Base-by-base conservation (phyloP, 2,888 invertebrate species). In the Clistopyga incitator region DNA sequence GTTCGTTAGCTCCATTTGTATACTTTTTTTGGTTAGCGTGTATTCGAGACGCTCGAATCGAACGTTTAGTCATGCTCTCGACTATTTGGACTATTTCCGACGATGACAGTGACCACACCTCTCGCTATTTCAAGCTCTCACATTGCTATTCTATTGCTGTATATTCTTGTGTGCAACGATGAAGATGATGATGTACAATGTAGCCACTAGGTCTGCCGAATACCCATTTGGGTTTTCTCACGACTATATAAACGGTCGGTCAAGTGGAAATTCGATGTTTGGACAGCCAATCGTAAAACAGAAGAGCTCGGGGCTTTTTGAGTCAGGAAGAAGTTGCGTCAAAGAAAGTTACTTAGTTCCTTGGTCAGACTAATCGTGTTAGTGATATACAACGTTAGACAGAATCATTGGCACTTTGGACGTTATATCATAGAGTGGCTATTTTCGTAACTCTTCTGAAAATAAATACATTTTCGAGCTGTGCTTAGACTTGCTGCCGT, bases 101-200 rank as follows among this genome's bases (percentile, higher is more conserved):
- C 50, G 79, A 56, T 79, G 79, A 82, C 71, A 59, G 71, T 45
- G 64, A 50, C 82, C 82, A 82, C 79, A 79, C 75, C 75, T 78
- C 70, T 59, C 71, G 78, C 82, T 82, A 82, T 82, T 82, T 82
- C 79, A 76, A 76, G 71, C 82, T 76, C 82, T 38, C 77, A 38
- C 38, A 20, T 42, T 34, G 42, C 64, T 38, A 64, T 38, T 34
- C n/a, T 8, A 8, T 1, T n/a, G 18, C 18, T 20, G 18, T 23
- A 15, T 65, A 45, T 45, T 65, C 45, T 1, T 42, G 45, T 23
- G 20, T 15, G 20, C 34, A 61, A 18, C 8, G 20, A 61, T 18
- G 61, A 34, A 61, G 65, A 10, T 11, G 23, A 38, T 29, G 20
- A 6, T 42, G 38, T 18, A 42, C 11, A 13, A 20, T n/a, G 42